Percentiles rank a stretch among this genome's conserved stretches.
These are phyloP conservation scores for Diglossa cyanea DNA, from an alignment of 2,797 vertebrate species.

Conservation along the genomic window DNA sequence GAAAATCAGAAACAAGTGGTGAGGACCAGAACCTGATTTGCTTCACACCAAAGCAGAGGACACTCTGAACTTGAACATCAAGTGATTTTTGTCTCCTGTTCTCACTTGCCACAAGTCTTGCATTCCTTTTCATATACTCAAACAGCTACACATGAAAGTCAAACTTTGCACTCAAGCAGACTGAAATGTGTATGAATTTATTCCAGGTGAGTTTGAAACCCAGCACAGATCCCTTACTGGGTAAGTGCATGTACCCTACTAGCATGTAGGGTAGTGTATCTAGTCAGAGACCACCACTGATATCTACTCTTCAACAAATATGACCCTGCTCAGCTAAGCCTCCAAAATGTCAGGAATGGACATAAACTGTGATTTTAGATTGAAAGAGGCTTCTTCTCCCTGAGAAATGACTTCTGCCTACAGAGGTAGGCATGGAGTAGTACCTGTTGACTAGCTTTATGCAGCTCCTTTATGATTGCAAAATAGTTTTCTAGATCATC, in stretches of 20 bases:
- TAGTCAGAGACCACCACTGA: rapidly evolving
- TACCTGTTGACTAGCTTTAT: background rate
- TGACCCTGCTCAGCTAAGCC: background rate
- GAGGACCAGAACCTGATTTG: background rate
- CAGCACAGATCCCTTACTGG: background rate
- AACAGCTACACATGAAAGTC: background rate
- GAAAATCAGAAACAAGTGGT: background rate
- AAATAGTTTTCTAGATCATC: background rate
- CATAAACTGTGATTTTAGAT: background rate
- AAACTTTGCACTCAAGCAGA: background rate
- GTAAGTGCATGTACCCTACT: too few relatives aligned
- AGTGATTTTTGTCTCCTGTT: background rate
- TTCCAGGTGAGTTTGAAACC: background rate
- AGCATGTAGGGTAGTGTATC: background rate
- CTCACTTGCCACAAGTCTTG: background rate
- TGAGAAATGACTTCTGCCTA: background rate
- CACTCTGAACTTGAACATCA: background rate
- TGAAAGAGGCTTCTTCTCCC: background rate
- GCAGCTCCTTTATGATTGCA: background rate
- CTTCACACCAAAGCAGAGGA: background rate
- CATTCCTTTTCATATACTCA: background rate
- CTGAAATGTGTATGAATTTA: background rate
- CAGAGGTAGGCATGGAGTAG: background rate
- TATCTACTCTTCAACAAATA: background rate
- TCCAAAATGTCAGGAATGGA: background rate